Base-by-base conservation (phyloP, 2,113 vertebrate species). In the Lethenteron reissneri region DNA sequence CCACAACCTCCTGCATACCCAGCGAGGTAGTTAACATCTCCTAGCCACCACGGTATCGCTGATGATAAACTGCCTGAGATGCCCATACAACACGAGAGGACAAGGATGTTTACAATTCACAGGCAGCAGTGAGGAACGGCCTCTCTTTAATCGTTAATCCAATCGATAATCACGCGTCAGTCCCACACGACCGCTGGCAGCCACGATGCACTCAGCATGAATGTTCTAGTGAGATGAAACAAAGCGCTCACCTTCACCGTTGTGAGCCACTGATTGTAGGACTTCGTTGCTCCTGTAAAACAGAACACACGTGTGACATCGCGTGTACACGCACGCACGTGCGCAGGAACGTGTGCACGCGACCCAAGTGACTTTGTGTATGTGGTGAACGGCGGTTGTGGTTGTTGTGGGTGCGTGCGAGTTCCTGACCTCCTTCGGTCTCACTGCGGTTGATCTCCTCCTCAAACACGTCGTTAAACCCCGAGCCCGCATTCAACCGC, bases 391-490 rank as follows among this genome's bases (percentile, higher is more conserved):
- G 19, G 13, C 13, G 10, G 1, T 71, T 15, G 64, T 25, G 56
- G 69, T 21, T 15, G 1, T 71, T 15, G 64, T 25, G 56, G 69
- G 12, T 15, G 59, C 15, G 56, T n/a, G 5, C 12, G 11, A 19
- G 17, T 57, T 13, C 56, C 80, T 78, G 73, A 90, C 86, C 84
- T 76, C 82, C 79, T 69, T 80, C 77, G 7, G 75, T 70, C 41
- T 79, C 79, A 56, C 79, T 82, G 73, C 79, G 78, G 3, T 79
- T 76, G 57, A 90, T 84, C 72, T 88, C 86, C 64, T 89, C 83
- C 74, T 92, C 88, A 69, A 89, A 91, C n/a, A 84, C 76, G 56
- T 91, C 88, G 2, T 83, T 83, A 72, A 84, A 86, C 57, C n/a
- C 83, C 17, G 78, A 79, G 2, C 82, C 85, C 3, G 75, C 72